phyloP scores from a whole-genome alignment of 2,888 invertebrate species.

The Actias luna region DNA sequence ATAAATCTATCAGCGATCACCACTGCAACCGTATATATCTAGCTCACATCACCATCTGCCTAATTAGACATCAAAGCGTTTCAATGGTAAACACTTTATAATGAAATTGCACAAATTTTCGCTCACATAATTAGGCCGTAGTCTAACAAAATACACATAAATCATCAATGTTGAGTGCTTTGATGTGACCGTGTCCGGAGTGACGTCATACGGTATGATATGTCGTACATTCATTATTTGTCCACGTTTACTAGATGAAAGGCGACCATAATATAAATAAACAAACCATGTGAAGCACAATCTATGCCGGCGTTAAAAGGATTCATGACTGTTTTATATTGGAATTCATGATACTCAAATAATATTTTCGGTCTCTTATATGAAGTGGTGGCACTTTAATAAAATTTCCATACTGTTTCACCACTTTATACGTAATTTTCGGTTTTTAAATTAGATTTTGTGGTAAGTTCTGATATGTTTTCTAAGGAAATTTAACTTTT shows the following conservation, averaged over 20 bases:
- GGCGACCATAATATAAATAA: conserved; percentile 77
- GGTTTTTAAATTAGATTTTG: not conserved
- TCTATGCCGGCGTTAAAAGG: conserved; percentile 62
- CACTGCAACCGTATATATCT: conserved; percentile 41
- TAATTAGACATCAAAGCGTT: conserved; percentile 77
- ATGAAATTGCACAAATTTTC: conserved; percentile 73
- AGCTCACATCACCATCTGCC: conserved; percentile 46
- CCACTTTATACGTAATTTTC: not conserved
- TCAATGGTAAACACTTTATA: conserved; percentile 66
- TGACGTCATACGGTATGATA: conserved; percentile 71
- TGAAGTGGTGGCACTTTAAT: not conserved
- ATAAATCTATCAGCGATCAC: conserved; percentile 67
- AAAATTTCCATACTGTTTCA: conserved; percentile 1
- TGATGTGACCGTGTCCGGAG: conserved; percentile 75
- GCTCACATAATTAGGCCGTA: conserved; percentile 70
- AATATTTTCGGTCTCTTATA: conserved; percentile 9
- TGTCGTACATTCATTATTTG: conserved; percentile 78
- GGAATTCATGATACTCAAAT: conserved; percentile 48
- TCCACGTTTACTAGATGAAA: conserved; percentile 79
- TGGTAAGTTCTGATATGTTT: not conserved
- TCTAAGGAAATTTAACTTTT: too few relatives aligned
- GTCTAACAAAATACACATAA: conserved; percentile 74
- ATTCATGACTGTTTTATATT: conserved; percentile 62
- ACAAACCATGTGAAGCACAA: conserved; percentile 68
- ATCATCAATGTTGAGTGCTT: conserved; percentile 66